Conservation (phyloP, 2,888 invertebrate species). For the Parasteatoda lunata region DNA sequence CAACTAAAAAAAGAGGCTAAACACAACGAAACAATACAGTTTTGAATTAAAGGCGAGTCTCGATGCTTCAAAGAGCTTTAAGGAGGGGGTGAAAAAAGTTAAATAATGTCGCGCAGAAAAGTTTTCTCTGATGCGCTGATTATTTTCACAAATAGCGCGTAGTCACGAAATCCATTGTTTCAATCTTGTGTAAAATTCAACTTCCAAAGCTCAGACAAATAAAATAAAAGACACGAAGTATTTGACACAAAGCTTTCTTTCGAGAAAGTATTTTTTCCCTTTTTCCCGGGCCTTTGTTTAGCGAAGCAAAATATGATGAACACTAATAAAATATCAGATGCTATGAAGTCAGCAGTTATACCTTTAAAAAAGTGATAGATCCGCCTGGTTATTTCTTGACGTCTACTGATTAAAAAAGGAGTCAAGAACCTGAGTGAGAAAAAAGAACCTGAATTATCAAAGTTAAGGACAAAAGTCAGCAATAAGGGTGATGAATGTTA, state of each 20-base stretch:
- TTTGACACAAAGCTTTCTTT: constrained; percentile 20
- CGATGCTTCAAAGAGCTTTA: background rate
- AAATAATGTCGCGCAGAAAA: constrained; percentile 45
- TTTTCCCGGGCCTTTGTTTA: constrained; percentile 41
- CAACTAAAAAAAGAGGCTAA: constrained; percentile 15
- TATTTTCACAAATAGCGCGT: constrained; percentile 56
- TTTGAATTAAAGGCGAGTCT: constrained; percentile 45
- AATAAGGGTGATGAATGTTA: constrained; percentile 22
- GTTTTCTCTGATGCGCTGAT: constrained; percentile 55
- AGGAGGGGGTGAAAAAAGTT: constrained; percentile 29
- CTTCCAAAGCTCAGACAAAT: constrained; percentile 29
- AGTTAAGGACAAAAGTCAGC: constrained; percentile 5
- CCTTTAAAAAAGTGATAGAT: constrained; percentile 31
- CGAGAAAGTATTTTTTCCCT: constrained; percentile 42
- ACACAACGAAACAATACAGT: constrained; percentile 43
- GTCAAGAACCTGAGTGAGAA: constrained; percentile 53
- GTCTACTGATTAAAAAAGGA: constrained; percentile 31
- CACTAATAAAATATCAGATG: constrained; percentile 43
- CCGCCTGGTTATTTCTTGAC: constrained; percentile 27
- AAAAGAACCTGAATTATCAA: constrained; percentile 13
- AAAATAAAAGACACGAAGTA: constrained; percentile 19
- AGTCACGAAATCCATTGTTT: constrained; percentile 61
- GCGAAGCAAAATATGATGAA: constrained; percentile 21
- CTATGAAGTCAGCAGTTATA: constrained; percentile 26
- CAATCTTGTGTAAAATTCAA: constrained; percentile 32